A percentile compares a stretch with the other conserved stretches of the same genome.
Conservation (phyloP, 2,888 invertebrate species). For the Ephialtes manifestator region DNA sequence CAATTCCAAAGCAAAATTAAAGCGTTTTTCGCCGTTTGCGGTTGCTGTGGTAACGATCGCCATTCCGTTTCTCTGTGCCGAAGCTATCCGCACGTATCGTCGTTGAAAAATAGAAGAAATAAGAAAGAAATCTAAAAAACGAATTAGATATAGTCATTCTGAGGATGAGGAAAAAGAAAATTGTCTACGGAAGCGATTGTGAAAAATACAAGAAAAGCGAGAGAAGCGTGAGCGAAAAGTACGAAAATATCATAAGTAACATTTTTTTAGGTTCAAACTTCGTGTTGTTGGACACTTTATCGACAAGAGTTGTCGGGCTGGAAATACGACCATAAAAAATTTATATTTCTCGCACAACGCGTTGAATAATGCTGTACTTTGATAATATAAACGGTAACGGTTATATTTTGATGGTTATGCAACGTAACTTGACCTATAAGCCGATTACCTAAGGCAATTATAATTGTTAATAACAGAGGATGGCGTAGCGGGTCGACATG, state of each 20-base stretch:
- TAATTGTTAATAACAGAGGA: not conserved
- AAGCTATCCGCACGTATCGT: too few relatives aligned
- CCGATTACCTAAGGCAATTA: not conserved
- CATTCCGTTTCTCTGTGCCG: too few relatives aligned
- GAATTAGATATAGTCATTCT: not conserved
- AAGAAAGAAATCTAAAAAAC: too few relatives aligned
- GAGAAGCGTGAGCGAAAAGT: not conserved
- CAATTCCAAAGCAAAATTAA: too few relatives aligned
- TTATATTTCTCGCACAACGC: not conserved
- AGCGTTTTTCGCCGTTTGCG: too few relatives aligned
- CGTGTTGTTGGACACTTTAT: not conserved
- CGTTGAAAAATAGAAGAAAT: too few relatives aligned
- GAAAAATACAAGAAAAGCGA: not conserved
- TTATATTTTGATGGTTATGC: conserved; percentile 16
- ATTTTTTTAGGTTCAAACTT: too few relatives aligned
- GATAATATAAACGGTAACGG: not conserved
- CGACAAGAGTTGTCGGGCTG: not conserved
- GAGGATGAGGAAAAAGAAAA: not conserved
- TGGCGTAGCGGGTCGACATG: not conserved
- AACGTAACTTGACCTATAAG: conserved; percentile 7
- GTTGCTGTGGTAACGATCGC: too few relatives aligned
- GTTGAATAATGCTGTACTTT: not conserved
- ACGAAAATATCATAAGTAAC: not conserved
- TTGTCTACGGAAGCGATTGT: not conserved
- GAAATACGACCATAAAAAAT: not conserved